Base-by-base conservation (phyloP, 2,113 vertebrate genomes). In the Apteryx owenii region DNA sequence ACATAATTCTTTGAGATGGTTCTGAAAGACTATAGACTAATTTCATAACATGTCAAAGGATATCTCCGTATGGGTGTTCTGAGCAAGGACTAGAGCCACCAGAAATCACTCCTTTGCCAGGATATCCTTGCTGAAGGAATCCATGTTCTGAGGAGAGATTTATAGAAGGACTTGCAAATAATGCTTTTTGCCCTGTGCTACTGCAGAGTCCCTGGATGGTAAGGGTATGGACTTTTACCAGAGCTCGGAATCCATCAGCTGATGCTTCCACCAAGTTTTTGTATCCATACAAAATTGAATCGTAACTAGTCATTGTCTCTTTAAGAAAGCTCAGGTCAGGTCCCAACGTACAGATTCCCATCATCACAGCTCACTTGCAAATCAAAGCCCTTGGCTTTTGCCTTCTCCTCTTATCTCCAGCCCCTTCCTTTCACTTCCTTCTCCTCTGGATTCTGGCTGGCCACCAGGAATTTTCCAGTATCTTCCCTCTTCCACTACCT, bases 281-380 rank as follows among this genome's bases (percentile, higher is more conserved):
- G 12, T 26, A 17, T 9, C 83, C 15, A 3, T 85, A 28, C 51
- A 81, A 28, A 65, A 21, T 16, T 0, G 0, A 11, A 54, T 44
- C 36, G 12, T 65, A 91, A 40, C 64, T 81, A 62, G 54, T 54
- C 94, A 75, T 25, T 81, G 77, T 81, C 87, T 87, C 81, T 33
- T 62, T 62, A 71, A 28, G 28, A 72, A 87, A 85, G 33, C 51
- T 65, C 84, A 33, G 73, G 51, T 87, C 60, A 71, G 61, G 42
- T 28, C 60, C 28, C 69, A 80, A 85, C 89, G 65, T 87, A 61
- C 25, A 80, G 25, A 76, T 68, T 91, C 38, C n/a, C 19, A 23
- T 23, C 10, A 48, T 44, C 66, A 80, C 78, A 64, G 42, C 7
- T 46, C 56, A 28, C 19, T 75, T 70, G 14, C 40, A 77, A 81